These are phyloP conservation scores for Athene noctua DNA, from an alignment of 2,113 vertebrate genomes.

Conservation along the genomic window DNA sequence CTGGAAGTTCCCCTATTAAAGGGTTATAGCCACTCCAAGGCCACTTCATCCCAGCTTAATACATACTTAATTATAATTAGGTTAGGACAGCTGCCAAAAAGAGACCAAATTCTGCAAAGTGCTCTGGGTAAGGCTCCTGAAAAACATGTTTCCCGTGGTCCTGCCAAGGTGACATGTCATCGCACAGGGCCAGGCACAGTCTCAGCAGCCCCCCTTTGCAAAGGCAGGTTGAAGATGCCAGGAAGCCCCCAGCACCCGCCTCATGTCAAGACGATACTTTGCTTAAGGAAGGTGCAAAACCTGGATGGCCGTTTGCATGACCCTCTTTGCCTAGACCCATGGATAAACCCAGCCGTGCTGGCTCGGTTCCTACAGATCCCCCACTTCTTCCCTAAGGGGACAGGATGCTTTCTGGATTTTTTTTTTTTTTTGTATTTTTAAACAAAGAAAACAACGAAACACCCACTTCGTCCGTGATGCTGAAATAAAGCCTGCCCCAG, in stretches of 20 bases:
- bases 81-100: constrained; percentile 30
- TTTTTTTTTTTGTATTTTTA: neutral
- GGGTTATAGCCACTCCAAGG: constrained; percentile 34
- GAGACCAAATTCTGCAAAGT: neutral
- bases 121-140: neutral
- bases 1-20: neutral
- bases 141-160: neutral
- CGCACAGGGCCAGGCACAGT: fast-evolving
- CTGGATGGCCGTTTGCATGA: neutral
- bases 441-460: neutral
- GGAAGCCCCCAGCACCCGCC: neutral
- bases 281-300: neutral
- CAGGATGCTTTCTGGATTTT: neutral
- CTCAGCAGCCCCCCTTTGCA: neutral
- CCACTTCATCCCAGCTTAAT: constrained; percentile 48
- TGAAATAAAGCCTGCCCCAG: neutral
- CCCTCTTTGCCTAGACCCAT: neutral
- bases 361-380: neutral
- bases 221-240: neutral
- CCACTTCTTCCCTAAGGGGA: neutral
- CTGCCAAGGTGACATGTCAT: neutral
- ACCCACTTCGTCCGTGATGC: fast-evolving
- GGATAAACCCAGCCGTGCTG: neutral
- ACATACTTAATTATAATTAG: constrained; percentile 39
- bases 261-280: fast-evolving